Percentiles rank a stretch among this genome's conserved stretches.
These are phyloP conservation scores for Lanistes nyassanus DNA, from an alignment of 1,140 invertebrate species.

Conservation along the genomic window DNA sequence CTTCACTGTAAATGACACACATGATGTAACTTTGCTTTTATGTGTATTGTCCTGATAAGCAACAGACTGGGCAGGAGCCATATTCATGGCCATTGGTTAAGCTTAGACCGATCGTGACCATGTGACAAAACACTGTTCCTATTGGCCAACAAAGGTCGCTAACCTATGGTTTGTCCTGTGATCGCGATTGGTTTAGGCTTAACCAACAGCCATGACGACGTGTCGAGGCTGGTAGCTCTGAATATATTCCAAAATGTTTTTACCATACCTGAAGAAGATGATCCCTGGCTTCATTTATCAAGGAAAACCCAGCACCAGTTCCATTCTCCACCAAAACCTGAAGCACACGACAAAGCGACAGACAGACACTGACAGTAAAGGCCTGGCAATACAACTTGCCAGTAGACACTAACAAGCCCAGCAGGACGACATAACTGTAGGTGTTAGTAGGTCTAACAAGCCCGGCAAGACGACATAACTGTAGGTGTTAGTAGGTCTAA, in stretches of 20 bases:
- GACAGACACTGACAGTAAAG: neutral
- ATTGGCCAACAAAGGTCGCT: no score
- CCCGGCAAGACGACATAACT: neutral
- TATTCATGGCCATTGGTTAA: no score
- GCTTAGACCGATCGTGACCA: no score
- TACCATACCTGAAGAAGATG: conserved; percentile 51
- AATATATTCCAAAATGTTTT: neutral
- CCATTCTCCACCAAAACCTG: conserved; percentile 85
- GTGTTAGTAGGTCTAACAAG: neutral
- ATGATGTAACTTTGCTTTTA: neutral
- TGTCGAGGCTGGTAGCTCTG: neutral
- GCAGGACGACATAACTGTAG: neutral
- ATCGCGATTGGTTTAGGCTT: no score
- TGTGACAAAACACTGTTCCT: no score
- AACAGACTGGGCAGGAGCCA: no score
- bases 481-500: neutral
- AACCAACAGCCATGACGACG: no score
- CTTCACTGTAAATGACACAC: neutral
- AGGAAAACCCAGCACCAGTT: conserved; percentile 78
- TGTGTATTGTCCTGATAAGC: no score
- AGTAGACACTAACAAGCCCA: neutral
- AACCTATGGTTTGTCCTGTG: no score
- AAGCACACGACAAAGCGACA: conserved; percentile 6
- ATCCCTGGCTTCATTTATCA: conserved; percentile 67
- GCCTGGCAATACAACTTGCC: neutral